These are phyloP conservation scores for Peromyscus eremicus DNA, from an alignment of 2,797 vertebrate genomes.

Conservation along the genomic window DNA sequence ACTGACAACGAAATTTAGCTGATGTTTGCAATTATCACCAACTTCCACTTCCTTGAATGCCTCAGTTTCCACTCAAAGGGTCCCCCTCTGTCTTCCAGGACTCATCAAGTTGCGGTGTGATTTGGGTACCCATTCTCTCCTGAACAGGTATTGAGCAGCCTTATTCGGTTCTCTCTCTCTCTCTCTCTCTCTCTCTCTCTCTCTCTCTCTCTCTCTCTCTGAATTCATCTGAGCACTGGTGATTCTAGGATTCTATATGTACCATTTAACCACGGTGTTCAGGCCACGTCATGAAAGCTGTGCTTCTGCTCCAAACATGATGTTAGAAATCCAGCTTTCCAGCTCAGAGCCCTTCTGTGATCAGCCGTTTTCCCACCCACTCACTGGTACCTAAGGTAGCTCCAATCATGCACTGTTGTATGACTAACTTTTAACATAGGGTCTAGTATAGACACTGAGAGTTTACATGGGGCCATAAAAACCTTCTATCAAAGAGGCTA, in stretches of 20 bases:
- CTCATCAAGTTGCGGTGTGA: not conserved
- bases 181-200: not conserved
- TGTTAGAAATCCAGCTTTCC: not conserved
- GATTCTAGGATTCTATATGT: not conserved
- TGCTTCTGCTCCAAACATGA: fast-evolving
- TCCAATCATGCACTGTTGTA: not conserved
- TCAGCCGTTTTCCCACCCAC: not conserved
- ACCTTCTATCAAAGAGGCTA: not conserved
- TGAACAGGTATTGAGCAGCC: not conserved
- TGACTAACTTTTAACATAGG: not conserved
- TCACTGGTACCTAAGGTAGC: not conserved
- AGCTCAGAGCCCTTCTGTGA: not conserved
- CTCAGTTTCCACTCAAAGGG: not conserved
- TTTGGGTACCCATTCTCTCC: not conserved
- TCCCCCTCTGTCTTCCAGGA: not conserved
- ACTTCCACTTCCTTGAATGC: not conserved
- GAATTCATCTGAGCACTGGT: not conserved
- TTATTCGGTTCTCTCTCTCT: not conserved
- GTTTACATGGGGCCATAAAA: not conserved
- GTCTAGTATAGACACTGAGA: not conserved
- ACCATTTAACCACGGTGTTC: not conserved
- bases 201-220: not conserved
- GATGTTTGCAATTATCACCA: not conserved
- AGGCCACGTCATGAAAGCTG: not conserved
- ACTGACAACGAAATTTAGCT: not conserved